Base-by-base conservation (phyloP, 2,797 vertebrate species). In the Meda fulgida region DNA sequence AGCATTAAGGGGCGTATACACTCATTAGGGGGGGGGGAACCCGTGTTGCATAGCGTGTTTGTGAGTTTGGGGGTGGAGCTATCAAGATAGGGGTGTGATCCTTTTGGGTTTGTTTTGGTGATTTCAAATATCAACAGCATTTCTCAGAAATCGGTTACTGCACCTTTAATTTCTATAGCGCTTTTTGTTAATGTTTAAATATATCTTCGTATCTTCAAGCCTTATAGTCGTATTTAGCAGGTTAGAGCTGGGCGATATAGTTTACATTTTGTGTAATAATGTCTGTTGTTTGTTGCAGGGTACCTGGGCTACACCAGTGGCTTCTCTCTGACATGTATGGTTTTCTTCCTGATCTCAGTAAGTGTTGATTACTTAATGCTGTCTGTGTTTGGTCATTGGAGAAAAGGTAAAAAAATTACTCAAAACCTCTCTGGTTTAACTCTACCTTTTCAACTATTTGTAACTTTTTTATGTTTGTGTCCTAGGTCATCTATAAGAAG, bases 291-390 rank as follows among this genome's bases (percentile, higher is more conserved):
- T 89, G 21, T 60, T 88, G 88, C 93, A 99, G 98, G 98, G 1
- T 99, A 98, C 89, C 95, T 99, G 70, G 98, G 98, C 78, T 99
- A 99, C 78, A 99, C 98, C 21, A 99, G 98, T 89, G 97, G 98
- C 76, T 98, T 99, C 93, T 99, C 98, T 81, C 94, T 99, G 89
- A 95, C 95, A 88, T 99, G 98, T 87, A 99, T 99, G 98, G 95
- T 97, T 67, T 99, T 99, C 91, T 99, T 99, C 93, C 95, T 99
- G 48, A 96, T 96, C 85, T 96, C 96, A 93, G 98, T 99, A 94
- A 98, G 97, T 96, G 63, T 71, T 31, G 8, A 16, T 46, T 4
- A 76, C 13, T 55, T 85, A 53, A 48, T 53, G 65, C n/a, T 48
- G n/a, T 40, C 31, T 81, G 8, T 53, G 9, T 70, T 48, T 63